These are phyloP conservation scores for Carposina sasakii DNA, from an alignment of 1,140 invertebrate genomes.

Conservation along the genomic window DNA sequence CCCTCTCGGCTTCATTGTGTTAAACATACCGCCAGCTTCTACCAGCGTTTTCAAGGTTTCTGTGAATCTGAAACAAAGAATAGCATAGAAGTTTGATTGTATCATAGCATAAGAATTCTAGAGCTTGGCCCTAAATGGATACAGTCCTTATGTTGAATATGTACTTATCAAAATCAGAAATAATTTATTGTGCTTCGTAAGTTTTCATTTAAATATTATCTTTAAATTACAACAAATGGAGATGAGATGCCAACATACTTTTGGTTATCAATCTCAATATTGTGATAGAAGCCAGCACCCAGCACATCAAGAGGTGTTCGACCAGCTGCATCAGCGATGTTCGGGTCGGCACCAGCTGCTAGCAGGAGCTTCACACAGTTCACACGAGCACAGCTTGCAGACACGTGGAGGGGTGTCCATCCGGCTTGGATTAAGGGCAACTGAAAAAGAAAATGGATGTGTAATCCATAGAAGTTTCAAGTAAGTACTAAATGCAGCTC, in stretches of 20 bases:
- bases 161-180: too few species aligned
- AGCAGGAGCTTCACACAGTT: constrained; percentile 61
- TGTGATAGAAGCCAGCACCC: constrained; percentile 53
- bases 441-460: constrained; percentile 19
- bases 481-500: too few species aligned
- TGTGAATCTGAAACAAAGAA: constrained; percentile 39
- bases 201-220: too few species aligned
- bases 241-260: constrained; percentile 24
- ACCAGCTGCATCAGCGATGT: constrained; percentile 53
- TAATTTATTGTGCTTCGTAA: too few species aligned
- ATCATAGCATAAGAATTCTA: too few species aligned
- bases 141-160: too few species aligned
- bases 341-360: constrained; percentile 59
- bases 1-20: constrained; percentile 39
- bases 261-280: constrained; percentile 38
- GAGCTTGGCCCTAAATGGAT: too few species aligned
- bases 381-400: constrained; percentile 48
- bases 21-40: constrained; percentile 39
- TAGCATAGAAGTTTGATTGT: too few species aligned
- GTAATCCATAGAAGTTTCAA: too few species aligned
- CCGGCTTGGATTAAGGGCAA: constrained; percentile 48
- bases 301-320: constrained; percentile 68
- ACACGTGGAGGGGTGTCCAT: constrained; percentile 69
- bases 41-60: constrained; percentile 56
- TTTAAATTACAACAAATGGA: too few species aligned